Evolutionary conservation across 2,113 vertebrate genomes (phyloP).

Genomic region (Psilopogon haemacephalus): DNA sequence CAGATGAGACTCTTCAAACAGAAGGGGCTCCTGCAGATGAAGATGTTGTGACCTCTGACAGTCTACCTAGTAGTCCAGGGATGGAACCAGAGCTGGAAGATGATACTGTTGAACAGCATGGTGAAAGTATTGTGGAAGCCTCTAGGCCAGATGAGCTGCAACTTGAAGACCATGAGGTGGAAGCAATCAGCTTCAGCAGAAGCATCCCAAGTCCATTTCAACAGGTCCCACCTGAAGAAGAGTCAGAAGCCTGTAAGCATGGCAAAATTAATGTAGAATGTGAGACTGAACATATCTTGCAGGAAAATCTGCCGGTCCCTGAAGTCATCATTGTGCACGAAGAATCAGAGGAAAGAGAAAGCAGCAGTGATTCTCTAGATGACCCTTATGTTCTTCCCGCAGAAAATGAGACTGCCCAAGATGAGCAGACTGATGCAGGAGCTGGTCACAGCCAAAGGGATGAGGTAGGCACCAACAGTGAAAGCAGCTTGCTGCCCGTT

Average conservation of each 20-base stretch:
- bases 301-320: constrained; percentile 32
- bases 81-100: not conserved
- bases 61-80: not conserved
- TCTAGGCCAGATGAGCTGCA: not conserved
- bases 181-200: constrained; percentile 5
- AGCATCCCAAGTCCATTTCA: not conserved
- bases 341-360: constrained; percentile 65
- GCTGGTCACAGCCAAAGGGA: constrained; percentile 55
- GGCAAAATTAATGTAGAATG: not conserved
- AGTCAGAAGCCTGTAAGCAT: not conserved
- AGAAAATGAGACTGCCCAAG: constrained; percentile 10
- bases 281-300: not conserved
- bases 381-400: constrained; percentile 72
- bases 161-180: not conserved
- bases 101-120: not conserved
- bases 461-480: constrained; percentile 77
- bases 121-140: not conserved
- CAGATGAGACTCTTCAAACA: constrained; percentile 33
- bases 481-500: constrained; percentile 77
- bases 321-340: constrained; percentile 52
- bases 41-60: not conserved
- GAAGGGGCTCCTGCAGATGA: constrained; percentile 53
- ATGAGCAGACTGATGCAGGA: not conserved
- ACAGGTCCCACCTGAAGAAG: not conserved
- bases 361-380: constrained; percentile 54